Percentiles rank a stretch among this genome's conserved stretches.
Conservation (phyloP, 2,113 vertebrate species). For the Hypocryptadius cinnamomeus region DNA sequence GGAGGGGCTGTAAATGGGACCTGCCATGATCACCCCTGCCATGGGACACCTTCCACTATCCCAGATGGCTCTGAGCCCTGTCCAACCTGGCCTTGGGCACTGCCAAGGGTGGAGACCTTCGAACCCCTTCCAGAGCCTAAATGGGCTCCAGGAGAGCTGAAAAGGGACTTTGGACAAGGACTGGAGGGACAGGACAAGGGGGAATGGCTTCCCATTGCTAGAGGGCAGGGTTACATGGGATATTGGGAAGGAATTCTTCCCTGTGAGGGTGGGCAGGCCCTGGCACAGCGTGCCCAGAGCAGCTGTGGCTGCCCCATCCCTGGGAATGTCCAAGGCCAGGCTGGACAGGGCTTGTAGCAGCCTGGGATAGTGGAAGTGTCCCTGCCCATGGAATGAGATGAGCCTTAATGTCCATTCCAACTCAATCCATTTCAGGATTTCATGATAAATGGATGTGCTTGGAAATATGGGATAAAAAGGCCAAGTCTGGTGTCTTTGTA, state of each 20-base stretch:
- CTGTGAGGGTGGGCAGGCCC: not conserved
- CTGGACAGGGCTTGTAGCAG: accelerated
- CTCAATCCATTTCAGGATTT: not conserved
- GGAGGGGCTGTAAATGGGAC: not conserved
- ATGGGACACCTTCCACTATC: not conserved
- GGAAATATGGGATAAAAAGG: not conserved
- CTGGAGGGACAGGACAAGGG: accelerated
- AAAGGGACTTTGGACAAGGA: not conserved
- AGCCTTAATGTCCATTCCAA: not conserved
- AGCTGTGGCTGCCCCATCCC: not conserved
- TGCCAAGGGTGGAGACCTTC: not conserved
- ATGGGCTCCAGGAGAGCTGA: not conserved
- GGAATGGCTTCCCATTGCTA: not conserved
- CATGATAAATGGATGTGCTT: not conserved
- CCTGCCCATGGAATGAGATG: accelerated
- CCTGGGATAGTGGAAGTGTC: accelerated
- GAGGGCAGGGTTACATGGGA: not conserved
- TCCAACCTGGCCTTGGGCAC: not conserved
- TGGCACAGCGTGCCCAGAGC: not conserved
- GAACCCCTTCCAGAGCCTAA: not conserved
- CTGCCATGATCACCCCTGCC: no score
- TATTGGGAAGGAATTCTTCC: not conserved
- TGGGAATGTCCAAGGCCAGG: not conserved
- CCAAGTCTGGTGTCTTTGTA: not conserved
- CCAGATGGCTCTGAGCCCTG: accelerated